Conservation (phyloP, 23 tunicate species). For the Ciona savignyi region DNA sequence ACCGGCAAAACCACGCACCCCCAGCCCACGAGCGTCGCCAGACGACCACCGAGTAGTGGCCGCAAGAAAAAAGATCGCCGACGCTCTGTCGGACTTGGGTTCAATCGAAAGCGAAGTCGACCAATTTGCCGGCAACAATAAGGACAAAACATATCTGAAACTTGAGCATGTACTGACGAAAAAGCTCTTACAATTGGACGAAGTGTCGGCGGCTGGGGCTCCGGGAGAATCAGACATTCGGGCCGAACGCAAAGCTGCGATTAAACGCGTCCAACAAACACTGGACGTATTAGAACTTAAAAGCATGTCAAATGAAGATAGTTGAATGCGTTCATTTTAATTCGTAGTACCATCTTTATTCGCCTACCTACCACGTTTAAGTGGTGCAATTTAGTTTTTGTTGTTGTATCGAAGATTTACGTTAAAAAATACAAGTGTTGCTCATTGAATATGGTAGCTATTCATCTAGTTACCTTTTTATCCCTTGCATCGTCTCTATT, state of each 20-base stretch:
- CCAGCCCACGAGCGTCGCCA: not conserved
- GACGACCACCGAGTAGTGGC: constrained; percentile 25
- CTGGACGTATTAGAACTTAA: constrained; percentile 67
- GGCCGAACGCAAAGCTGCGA: constrained; percentile 48
- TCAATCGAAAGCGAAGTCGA: constrained; percentile 45
- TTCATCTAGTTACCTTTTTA: too few species aligned
- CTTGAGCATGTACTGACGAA: constrained; percentile 50
- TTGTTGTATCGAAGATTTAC: too few species aligned
- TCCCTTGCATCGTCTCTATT: too few species aligned
- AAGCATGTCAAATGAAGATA: constrained; percentile 9
- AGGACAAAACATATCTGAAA: constrained; percentile 41
- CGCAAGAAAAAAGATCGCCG: constrained; percentile 17
- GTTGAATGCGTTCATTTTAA: too few species aligned
- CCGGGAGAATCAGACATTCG: constrained; percentile 50
- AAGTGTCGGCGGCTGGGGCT: constrained; percentile 45
- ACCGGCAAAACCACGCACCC: not conserved
- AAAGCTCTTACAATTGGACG: constrained; percentile 44
- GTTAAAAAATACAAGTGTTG: too few species aligned
- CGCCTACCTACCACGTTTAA: too few species aligned
- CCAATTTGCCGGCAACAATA: constrained; percentile 15
- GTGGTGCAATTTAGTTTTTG: too few species aligned
- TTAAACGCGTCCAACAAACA: constrained; percentile 69
- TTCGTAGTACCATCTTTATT: too few species aligned
- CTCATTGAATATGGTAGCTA: too few species aligned
- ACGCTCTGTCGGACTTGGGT: constrained; percentile 19